These are phyloP conservation scores for Eilema sororculum DNA, from an alignment of 2,888 invertebrate species.

Conservation along the genomic window DNA sequence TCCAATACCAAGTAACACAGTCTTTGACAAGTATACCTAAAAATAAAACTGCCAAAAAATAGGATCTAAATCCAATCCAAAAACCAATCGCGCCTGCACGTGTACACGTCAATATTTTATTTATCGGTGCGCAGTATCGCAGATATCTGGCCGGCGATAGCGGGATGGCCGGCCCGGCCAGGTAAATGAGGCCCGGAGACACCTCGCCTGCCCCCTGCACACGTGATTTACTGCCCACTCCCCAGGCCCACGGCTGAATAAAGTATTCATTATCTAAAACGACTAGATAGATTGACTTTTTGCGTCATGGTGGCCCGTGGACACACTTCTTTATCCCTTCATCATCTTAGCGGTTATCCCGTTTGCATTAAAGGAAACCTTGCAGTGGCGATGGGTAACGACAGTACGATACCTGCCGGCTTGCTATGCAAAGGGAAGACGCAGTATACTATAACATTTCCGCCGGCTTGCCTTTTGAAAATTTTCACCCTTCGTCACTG, in stretches of 20 bases:
- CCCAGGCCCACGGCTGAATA: slow-evolving; percentile 44
- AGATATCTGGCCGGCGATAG: slow-evolving; percentile 75
- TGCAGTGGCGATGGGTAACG: too few species aligned
- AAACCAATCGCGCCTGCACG: slow-evolving; percentile 44
- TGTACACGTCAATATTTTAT: slow-evolving; percentile 81
- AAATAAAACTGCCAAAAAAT: background rate
- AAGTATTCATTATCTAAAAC: slow-evolving; percentile 50
- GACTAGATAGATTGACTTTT: slow-evolving; percentile 6
- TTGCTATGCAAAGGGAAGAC: too few species aligned
- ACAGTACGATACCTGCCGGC: too few species aligned
- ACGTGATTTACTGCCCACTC: slow-evolving; percentile 66
- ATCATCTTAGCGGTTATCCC: too few species aligned
- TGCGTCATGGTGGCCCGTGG: background rate
- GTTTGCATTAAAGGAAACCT: too few species aligned
- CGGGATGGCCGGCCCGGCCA: slow-evolving; percentile 50
- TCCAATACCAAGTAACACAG: background rate
- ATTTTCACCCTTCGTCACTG: too few species aligned
- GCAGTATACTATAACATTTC: too few species aligned
- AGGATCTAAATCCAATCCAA: background rate
- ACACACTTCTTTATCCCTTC: too few species aligned
- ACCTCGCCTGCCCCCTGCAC: slow-evolving; percentile 50
- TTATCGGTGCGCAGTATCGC: slow-evolving; percentile 76
- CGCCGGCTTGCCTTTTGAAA: too few species aligned
- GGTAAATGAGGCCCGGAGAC: slow-evolving; percentile 76
- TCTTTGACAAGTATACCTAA: background rate